These are phyloP conservation scores for Euzophera pinguis DNA, from an alignment of 2,888 invertebrate species.

Conservation along the genomic window DNA sequence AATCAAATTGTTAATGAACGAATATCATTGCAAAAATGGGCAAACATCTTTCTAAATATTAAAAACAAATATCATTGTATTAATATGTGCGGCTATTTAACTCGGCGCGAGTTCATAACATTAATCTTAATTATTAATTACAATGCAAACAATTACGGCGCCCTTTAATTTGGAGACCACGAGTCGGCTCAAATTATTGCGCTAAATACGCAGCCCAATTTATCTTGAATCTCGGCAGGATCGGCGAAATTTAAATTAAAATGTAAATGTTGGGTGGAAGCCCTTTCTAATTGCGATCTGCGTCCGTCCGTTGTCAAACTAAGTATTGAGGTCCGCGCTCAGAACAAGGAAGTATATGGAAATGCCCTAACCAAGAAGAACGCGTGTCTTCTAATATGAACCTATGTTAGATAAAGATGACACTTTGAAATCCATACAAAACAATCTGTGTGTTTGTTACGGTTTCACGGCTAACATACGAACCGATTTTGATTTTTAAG, in stretches of 20 bases:
- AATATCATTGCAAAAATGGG: too few species aligned
- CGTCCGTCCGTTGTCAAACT: slow-evolving; percentile 61
- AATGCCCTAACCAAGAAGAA: too few species aligned
- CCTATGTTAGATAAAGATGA: too few species aligned
- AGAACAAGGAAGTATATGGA: too few species aligned
- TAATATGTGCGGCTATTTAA: slow-evolving; percentile 15
- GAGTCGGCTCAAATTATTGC: slow-evolving; percentile 64
- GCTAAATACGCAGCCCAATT: slow-evolving; percentile 71
- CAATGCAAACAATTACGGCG: slow-evolving; percentile 66
- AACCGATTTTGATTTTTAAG: too few species aligned
- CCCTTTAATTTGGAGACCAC: slow-evolving; percentile 61
- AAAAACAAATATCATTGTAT: too few species aligned
- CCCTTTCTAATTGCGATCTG: slow-evolving; percentile 68
- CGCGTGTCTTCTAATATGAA: too few species aligned
- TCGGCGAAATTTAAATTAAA: slow-evolving; percentile 75
- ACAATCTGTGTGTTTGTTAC: too few species aligned
- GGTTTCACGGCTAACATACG: too few species aligned
- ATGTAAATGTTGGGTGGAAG: slow-evolving; percentile 72
- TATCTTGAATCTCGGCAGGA: slow-evolving; percentile 75
- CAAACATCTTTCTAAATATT: too few species aligned
- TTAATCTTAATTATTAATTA: slow-evolving; percentile 69
- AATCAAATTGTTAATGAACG: too few species aligned
- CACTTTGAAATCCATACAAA: too few species aligned
- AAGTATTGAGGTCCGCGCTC: slow-evolving; percentile 41
- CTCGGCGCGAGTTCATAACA: slow-evolving; percentile 39